Base-by-base conservation (phyloP, 2,797 vertebrate species). In the Phrynocephalus vlangalii region DNA sequence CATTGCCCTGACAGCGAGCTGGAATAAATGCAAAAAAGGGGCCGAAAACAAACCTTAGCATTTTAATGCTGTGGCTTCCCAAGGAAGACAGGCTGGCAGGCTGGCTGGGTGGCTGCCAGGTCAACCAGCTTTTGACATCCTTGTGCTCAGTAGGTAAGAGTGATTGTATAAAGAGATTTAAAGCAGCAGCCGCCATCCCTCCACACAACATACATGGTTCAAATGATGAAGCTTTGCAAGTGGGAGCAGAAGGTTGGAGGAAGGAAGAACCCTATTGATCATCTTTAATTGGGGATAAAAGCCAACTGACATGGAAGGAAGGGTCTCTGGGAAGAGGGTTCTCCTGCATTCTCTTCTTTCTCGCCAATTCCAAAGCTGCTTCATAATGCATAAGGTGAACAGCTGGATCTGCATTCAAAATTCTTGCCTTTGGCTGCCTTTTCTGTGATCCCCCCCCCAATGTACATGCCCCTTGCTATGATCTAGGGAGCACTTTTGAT, bases 1-100 rank as follows among this genome's bases (percentile, higher is more conserved):
- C 85, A 88, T 13, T 67, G 86, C 71, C 38, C 3, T 18, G 30
- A 87, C 83, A 48, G 85, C 67, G 76, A 85, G 48, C 83, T 90
- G 86, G 91, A 92, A 91, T 73, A 92, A 92, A 94, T 38, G 79
- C 38, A 81, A 90, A 80, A 44, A 44, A 18, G 70, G 33, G 33
- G 38, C 38, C 67, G 1, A 72, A 66, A 86, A 85, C 76, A 92
- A 70, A 22, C 77, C 66, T 87, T 0, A 0, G 84, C 90, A 91
- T 90, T 85, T 81, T 81, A 92, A 92, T 90, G 85, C 30, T 18
- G 70, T 87, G 82, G 24, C 82, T 72, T 5, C 16, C 88, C n/a
- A 78, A 83, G 1, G 44, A 87, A 88, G 87, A 24, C 11, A 76
- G 48, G 8, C 18, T 52, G 16, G 68, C 52, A 76, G 48, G 16